Evolutionary conservation across 2,113 vertebrate species (phyloP), one percentile per base, ranked within the genome.

Genomic region (Labeo rohita): DNA sequence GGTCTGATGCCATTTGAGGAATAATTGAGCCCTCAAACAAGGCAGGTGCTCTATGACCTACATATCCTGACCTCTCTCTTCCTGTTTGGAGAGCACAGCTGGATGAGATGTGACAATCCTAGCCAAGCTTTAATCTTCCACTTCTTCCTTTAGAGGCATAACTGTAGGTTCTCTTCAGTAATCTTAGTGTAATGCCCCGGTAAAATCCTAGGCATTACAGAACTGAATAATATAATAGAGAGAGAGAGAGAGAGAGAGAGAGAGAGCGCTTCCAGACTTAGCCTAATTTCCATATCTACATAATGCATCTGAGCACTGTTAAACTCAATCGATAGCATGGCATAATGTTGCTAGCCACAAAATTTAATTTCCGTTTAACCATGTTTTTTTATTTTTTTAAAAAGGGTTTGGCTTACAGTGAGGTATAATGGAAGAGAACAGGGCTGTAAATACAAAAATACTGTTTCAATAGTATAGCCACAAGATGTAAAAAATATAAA

Each of bases 151-250:
- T 75, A 83, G 85, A 88, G 78, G 87, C 86, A 86, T n/a, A 11
- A 84, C 66, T 81, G 90, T 70, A 65, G 89, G 75, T 74, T 91
- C 90, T 92, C 90, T 88, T 87, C 76, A 88, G 86, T 93, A 94
- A 94, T 94, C 93, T 93, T 90, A 83, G 88, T 91, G 90, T 93
- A 94, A 94, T 94, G 90, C 91, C 88, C 76, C 88, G 86, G 88
- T 90, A 89, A 93, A 89, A 86, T 91, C 87, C 78, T 80, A 85
- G 88, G 89, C 89, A 92, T 93, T 90, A 90, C 89, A 90, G 87
- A 84, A 61, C 87, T 90, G 89, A 92, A 93, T 92, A 93, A 92
- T 89, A 92, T 88, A 92, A 90, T 80, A 91, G 84, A 89, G 80
- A 74, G 16, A 83, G 75, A 80, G 80, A 82, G n/a, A 87, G 90